Base-by-base conservation (phyloP, 2,888 invertebrate genomes). In the Clusia tigrina region DNA sequence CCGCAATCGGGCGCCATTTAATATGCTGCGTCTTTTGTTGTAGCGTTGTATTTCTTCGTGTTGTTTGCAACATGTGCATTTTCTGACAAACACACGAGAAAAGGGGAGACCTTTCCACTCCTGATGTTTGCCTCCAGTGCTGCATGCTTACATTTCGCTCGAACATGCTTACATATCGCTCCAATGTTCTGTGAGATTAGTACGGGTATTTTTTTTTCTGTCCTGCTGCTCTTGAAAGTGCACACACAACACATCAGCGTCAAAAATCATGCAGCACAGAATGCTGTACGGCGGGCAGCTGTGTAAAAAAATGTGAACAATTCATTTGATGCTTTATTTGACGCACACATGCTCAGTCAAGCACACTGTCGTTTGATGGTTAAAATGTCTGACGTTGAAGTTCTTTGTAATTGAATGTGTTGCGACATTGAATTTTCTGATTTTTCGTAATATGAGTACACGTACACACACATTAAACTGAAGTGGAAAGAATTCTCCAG, bases 311-410 rank as follows among this genome's bases (percentile, higher is more conserved):
- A 42, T 42, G 6, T 48, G 48, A 48, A 61, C 66, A 63, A 66
- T 64, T 64, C 67, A 63, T 67, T 67, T 67, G 67, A 62, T 66
- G 64, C 62, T 64, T 59, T 60, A 64, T 66, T 66, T 63, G 59
- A 62, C 60, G 37, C 32, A 55, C 62, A 67, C 64, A 63, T 58
- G 57, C 55, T 62, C 60, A 63, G 64, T 60, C 58, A 61, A 64
- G 64, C 64, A 58, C 63, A 61, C 56, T 63, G 61, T 61, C 42
- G 56, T 66, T 61, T 61, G 58, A 61, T 66, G 61, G 46, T 38
- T n/a, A 18, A 57, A 51, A 42, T 42, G 42, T 42, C 42, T 48
- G 48, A 20, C 3, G 48, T 22, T 48, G 48, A 3, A 20, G 9
- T 18, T 22, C 48, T 15, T 48, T 48, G 22, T 48, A 48, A 48